Conservation (phyloP, 2,888 invertebrate species). For the Cephonodes hylas region DNA sequence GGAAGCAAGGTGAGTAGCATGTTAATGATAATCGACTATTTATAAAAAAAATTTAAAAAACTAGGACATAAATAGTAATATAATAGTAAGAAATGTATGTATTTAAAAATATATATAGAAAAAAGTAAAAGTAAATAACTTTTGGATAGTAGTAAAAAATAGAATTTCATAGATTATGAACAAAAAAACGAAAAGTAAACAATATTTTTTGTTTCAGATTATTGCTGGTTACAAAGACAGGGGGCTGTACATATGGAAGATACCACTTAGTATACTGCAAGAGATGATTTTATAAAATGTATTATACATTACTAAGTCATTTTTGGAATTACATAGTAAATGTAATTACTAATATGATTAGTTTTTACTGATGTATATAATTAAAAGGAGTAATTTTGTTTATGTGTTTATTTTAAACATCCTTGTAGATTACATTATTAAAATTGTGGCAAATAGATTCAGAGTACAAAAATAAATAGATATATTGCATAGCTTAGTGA, state of each 20-base stretch:
- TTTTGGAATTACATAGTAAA: slow-evolving; percentile 20
- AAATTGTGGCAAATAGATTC: no score
- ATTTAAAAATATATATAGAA: no score
- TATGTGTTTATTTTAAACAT: neutral
- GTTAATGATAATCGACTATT: no score
- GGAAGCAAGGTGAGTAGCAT: slow-evolving; percentile 62
- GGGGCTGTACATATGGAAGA: slow-evolving; percentile 83
- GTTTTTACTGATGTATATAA: slow-evolving; percentile 26
- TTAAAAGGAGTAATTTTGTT: slow-evolving; percentile 20
- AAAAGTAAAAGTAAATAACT: no score
- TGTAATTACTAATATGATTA: slow-evolving; percentile 14
- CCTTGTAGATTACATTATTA: neutral
- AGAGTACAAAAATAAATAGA: no score
- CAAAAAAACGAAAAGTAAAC: no score
- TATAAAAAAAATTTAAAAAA: no score
- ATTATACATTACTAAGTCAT: slow-evolving; percentile 11
- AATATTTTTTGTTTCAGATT: slow-evolving; percentile 74
- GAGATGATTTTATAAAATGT: slow-evolving; percentile 72
- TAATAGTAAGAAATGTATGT: no score
- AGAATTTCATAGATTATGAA: neutral
- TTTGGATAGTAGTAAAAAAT: neutral
- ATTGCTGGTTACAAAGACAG: slow-evolving; percentile 86
- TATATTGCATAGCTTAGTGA: no score
- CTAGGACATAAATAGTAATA: no score
- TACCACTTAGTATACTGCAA: slow-evolving; percentile 76